Percentiles rank a stretch among this genome's conserved stretches.
These are phyloP conservation scores for Dendrolimus pini DNA, from an alignment of 2,888 invertebrate species.

Conservation along the genomic window DNA sequence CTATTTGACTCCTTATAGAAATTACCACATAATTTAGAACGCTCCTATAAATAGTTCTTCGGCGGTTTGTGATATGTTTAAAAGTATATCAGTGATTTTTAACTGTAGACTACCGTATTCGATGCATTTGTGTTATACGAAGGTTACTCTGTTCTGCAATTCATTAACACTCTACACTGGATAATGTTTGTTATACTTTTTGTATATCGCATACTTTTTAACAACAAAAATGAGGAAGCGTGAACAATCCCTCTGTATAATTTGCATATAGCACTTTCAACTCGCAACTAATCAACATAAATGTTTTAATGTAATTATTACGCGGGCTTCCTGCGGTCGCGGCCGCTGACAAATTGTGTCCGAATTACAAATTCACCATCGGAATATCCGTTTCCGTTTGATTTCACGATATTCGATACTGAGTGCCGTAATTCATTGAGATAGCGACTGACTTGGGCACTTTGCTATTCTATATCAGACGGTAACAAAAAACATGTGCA, in stretches of 20 bases:
- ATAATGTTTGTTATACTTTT: no score
- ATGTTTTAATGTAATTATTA: background rate
- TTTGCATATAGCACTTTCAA: background rate
- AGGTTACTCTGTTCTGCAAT: no score
- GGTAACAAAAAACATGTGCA: no score
- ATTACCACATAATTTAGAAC: no score
- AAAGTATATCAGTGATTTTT: no score
- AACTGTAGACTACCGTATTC: no score
- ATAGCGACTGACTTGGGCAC: background rate
- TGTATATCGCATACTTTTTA: background rate
- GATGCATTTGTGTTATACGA: no score
- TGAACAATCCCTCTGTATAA: background rate
- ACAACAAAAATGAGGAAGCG: background rate
- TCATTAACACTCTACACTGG: no score
- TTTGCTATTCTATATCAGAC: background rate
- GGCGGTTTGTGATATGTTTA: no score
- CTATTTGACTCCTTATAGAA: no score
- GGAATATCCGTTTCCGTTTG: conserved; percentile 40
- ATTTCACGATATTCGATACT: conserved; percentile 19
- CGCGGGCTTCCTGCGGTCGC: conserved; percentile 3
- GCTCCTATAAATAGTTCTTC: no score
- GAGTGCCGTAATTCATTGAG: background rate
- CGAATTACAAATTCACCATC: conserved; percentile 31
- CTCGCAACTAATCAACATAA: background rate
- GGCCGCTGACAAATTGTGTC: conserved; percentile 14